These are phyloP conservation scores for Otocyon megalotis DNA, from an alignment of 2,113 vertebrate genomes.

Conservation along the genomic window DNA sequence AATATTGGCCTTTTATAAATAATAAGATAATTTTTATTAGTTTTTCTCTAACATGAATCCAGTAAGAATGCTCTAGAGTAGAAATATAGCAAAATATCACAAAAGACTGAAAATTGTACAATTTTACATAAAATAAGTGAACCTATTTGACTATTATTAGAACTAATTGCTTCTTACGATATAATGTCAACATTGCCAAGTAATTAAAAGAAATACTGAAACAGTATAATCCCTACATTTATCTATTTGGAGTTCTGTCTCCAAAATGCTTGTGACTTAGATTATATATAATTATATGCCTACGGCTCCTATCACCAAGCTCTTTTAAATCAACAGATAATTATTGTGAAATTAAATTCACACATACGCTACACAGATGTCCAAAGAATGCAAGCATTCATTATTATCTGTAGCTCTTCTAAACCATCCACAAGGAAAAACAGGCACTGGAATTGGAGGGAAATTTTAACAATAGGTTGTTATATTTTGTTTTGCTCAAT, in stretches of 20 bases:
- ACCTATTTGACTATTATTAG: constrained; percentile 32
- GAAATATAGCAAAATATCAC: not conserved
- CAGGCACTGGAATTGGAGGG: not conserved
- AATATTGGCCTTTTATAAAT: not conserved
- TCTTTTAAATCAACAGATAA: constrained; percentile 27
- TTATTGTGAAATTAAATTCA: constrained; percentile 22
- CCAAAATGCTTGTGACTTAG: constrained; percentile 28
- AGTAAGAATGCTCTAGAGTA: not conserved
- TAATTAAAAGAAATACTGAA: constrained; percentile 57
- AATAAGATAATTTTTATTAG: constrained; percentile 10
- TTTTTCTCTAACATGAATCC: constrained; percentile 15
- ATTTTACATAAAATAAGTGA: not conserved
- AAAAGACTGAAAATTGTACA: not conserved
- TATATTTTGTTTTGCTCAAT: constrained; percentile 54
- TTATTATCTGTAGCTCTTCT: constrained; percentile 23
- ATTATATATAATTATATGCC: not conserved
- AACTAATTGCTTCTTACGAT: constrained; percentile 6
- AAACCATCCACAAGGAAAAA: not conserved
- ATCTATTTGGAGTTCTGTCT: constrained; percentile 23
- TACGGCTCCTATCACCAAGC: not conserved
- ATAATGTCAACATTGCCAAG: not conserved
- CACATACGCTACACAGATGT: constrained; percentile 24
- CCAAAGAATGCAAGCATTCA: constrained; percentile 6
- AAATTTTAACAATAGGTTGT: constrained; percentile 48
- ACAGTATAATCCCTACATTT: not conserved